These are phyloP conservation scores for Synanceia verrucosa DNA, from an alignment of 2,797 vertebrate species.

Conservation along the genomic window DNA sequence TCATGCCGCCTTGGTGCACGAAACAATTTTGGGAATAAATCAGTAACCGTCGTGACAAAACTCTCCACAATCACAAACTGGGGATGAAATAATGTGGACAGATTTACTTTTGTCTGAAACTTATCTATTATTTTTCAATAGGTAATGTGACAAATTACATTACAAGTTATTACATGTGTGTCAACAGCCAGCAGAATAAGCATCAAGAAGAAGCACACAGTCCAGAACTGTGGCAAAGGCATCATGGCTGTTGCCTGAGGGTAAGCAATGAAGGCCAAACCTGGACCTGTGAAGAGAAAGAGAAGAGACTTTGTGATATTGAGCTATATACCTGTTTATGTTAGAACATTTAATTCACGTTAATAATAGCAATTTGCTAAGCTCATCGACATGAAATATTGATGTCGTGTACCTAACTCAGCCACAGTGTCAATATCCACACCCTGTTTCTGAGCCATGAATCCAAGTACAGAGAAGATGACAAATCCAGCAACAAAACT, in stretches of 20 bases:
- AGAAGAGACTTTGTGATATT: not conserved
- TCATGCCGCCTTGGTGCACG: too few relatives aligned
- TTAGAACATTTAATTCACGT: too few relatives aligned
- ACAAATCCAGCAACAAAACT: slow-evolving; percentile 78
- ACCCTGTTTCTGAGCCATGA: slow-evolving; percentile 76
- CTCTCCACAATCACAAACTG: slow-evolving; percentile 65
- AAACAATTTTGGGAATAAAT: too few relatives aligned
- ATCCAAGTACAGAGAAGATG: slow-evolving; percentile 78
- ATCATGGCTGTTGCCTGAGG: slow-evolving; percentile 75
- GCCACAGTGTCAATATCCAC: slow-evolving; percentile 63
- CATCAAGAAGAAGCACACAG: slow-evolving; percentile 74
- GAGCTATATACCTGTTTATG: too few relatives aligned
- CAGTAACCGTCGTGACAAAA: slow-evolving; percentile 50
- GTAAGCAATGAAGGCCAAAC: slow-evolving; percentile 71
- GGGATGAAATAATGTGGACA: not conserved
- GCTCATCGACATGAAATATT: too few relatives aligned
- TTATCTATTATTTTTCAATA: too few relatives aligned
- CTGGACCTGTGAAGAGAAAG: slow-evolving; percentile 60
- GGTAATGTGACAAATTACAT: too few relatives aligned
- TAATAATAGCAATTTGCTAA: too few relatives aligned
- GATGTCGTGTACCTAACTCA: slow-evolving; percentile 76
- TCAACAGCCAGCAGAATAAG: slow-evolving; percentile 80
- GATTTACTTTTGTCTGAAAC: too few relatives aligned
- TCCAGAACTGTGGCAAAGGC: slow-evolving; percentile 73
- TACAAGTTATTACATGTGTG: slow-evolving; percentile 84